Conservation (phyloP, 2,797 vertebrate genomes). For the Spea hammondii region DNA sequence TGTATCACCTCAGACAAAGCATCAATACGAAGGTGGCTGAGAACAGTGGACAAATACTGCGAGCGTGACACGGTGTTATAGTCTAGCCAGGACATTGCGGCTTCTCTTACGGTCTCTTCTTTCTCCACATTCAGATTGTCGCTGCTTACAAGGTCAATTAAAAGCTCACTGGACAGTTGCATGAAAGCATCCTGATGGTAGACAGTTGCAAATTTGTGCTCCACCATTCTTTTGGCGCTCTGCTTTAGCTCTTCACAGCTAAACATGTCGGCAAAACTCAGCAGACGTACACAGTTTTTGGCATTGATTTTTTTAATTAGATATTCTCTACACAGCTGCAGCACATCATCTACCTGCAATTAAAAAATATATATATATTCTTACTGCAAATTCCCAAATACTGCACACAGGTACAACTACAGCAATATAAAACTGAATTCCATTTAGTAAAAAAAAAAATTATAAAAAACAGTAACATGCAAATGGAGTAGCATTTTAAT, state of each 20-base stretch:
- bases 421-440: too few relatives aligned
- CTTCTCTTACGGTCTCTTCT: conserved; percentile 96
- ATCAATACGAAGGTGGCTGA: conserved; percentile 96
- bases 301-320: conserved; percentile 98
- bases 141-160: conserved; percentile 93
- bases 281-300: conserved; percentile 92
- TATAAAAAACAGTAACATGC: too few relatives aligned
- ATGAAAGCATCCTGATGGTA: conserved; percentile 95
- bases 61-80: conserved; percentile 94
- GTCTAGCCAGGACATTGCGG: conserved; percentile 97
- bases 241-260: conserved; percentile 96
- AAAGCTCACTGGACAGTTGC: conserved; percentile 91
- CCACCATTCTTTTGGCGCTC: conserved; percentile 95
- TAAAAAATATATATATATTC: neutral
- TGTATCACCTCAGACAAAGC: conserved; percentile 97
- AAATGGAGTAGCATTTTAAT: too few relatives aligned
- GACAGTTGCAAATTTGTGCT: conserved; percentile 95
- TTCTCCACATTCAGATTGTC: conserved; percentile 99
- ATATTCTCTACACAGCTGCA: conserved; percentile 91
- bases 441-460: too few relatives aligned
- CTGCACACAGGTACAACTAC: too few relatives aligned
- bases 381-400: too few relatives aligned
- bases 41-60: conserved; percentile 93
- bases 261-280: conserved; percentile 96
- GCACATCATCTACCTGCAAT: conserved; percentile 89